phyloP scores from a whole-genome alignment of 2,888 invertebrate species.

The Leptinotarsa peninsularis region DNA sequence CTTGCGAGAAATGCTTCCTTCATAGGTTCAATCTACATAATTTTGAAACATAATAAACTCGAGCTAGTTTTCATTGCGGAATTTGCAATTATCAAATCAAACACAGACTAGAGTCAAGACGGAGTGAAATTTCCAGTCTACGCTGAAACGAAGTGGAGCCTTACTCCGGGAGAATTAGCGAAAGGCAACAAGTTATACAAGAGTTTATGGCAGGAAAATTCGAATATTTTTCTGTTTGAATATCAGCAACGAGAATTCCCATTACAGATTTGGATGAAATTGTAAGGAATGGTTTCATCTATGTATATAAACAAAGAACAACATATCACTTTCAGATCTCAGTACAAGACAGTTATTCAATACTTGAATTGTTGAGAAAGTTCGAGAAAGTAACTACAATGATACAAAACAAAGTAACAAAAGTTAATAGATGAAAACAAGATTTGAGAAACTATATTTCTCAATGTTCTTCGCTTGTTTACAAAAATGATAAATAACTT shows the following conservation, averaged over 20 bases:
- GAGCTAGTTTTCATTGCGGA: slow-evolving; percentile 18
- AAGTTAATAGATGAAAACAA: too few species aligned
- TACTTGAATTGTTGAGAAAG: too few species aligned
- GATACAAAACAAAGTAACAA: too few species aligned
- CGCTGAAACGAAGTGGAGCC: not conserved
- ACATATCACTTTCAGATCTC: too few species aligned
- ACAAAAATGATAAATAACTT: too few species aligned
- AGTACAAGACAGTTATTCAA: too few species aligned
- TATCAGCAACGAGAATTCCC: not conserved
- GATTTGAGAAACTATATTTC: too few species aligned
- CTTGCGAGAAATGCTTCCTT: slow-evolving; percentile 12
- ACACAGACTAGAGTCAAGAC: slow-evolving; percentile 9
- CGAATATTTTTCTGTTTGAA: not conserved
- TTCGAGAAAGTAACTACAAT: too few species aligned
- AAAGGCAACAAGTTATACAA: not conserved
- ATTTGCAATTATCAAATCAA: slow-evolving; percentile 14
- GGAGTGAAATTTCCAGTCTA: not conserved
- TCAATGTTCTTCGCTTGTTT: too few species aligned
- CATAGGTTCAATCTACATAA: slow-evolving; percentile 13
- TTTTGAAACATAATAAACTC: slow-evolving; percentile 16
- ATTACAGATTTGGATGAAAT: not conserved
- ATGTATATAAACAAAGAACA: too few species aligned
- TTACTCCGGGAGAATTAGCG: not conserved
- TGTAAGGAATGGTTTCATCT: too few species aligned
- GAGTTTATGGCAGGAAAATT: not conserved